Conservation (phyloP, 2,888 invertebrate species). For the Lottia scabra region DNA sequence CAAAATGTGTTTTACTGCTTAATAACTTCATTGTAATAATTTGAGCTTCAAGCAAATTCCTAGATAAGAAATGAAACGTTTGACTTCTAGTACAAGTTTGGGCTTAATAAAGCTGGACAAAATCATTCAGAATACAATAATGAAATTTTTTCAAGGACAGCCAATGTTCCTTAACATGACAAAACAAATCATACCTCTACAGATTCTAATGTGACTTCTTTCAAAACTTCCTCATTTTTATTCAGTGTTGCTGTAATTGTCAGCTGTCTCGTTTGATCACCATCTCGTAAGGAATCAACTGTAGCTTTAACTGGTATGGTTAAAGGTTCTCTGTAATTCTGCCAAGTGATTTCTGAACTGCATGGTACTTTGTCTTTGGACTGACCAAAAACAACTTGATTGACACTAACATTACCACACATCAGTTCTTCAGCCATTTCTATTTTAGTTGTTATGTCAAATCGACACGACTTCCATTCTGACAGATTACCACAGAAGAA, state of each 20-base stretch:
- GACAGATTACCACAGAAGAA: slow-evolving; percentile 34
- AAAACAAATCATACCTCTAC: not conserved
- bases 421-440: slow-evolving; percentile 13
- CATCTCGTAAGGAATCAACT: slow-evolving; percentile 41
- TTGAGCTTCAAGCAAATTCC: too few relatives aligned
- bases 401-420: slow-evolving; percentile 15
- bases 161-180: too few relatives aligned
- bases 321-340: slow-evolving; percentile 8
- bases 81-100: too few relatives aligned
- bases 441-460: slow-evolving; percentile 16
- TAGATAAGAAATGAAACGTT: too few relatives aligned
- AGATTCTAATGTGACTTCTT: not conserved
- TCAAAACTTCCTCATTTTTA: not conserved
- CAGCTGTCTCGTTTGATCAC: slow-evolving; percentile 34
- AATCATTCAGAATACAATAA: too few relatives aligned
- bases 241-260: slow-evolving; percentile 18
- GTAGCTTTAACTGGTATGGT: slow-evolving; percentile 41
- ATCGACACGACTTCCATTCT: slow-evolving; percentile 26
- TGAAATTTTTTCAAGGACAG: too few relatives aligned
- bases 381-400: slow-evolving; percentile 20
- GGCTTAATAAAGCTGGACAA: too few relatives aligned
- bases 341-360: not conserved
- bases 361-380: not conserved
- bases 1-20: too few relatives aligned
- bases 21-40: too few relatives aligned